Evolutionary conservation across 2,888 invertebrate species (phyloP).

Genomic region (Hylaea fasciaria): DNA sequence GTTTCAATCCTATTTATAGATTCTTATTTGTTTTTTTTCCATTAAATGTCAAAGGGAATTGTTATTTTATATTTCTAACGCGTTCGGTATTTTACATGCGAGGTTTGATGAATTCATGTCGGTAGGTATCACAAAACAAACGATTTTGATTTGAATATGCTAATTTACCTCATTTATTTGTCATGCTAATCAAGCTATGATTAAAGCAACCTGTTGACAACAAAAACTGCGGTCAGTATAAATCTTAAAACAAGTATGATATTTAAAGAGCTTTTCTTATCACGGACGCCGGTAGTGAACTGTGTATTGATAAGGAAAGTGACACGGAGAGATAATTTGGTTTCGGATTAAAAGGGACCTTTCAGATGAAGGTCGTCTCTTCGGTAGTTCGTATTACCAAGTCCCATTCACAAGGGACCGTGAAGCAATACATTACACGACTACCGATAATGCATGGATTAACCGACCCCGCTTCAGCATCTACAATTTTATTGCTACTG

Average conservation of each 20-base stretch:
- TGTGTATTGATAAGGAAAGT: constrained; percentile 20
- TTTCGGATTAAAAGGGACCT: constrained; percentile 14
- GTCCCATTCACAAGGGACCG: constrained; percentile 14
- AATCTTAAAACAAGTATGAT: constrained; percentile 13
- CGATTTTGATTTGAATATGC: constrained; percentile 23
- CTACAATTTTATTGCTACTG: constrained; percentile 9
- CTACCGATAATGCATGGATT: constrained; percentile 24
- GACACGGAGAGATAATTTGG: constrained; percentile 14
- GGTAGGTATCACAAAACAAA: constrained; percentile 17
- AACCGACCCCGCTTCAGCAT: constrained; percentile 14
- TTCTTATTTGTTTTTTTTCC: constrained; percentile 13
- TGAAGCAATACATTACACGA: constrained; percentile 22
- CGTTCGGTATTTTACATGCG: constrained; percentile 13
- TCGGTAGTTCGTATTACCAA: constrained; percentile 13
- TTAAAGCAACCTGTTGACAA: constrained; percentile 15
- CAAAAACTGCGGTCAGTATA: constrained; percentile 17
- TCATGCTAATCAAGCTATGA: constrained; percentile 20
- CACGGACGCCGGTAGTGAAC: constrained; percentile 13
- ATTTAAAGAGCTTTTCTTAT: constrained; percentile 15
- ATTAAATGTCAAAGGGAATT: constrained; percentile 23
- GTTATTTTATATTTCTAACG: constrained; percentile 18
- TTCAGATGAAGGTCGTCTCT: constrained; percentile 12
- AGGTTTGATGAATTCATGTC: constrained; percentile 23
- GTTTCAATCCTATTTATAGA: constrained; percentile 17
- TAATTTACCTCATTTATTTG: constrained; percentile 23